phyloP scores from a whole-genome alignment of 2,797 vertebrate species.

The Sebastes vulpes region DNA sequence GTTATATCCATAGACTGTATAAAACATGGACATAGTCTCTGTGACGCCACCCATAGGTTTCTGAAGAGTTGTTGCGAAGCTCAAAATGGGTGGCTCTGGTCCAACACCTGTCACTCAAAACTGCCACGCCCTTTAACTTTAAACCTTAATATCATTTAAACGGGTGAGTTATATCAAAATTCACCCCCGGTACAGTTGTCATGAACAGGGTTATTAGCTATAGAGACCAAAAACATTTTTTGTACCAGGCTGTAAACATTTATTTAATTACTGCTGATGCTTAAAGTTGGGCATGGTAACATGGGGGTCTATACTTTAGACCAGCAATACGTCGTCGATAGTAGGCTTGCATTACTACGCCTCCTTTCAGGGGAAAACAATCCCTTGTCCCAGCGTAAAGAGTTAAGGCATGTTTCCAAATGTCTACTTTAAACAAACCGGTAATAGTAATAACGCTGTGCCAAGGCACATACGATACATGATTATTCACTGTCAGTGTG shows the following conservation, averaged over 20 bases:
- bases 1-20: too few species aligned
- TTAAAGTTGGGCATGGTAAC: background rate
- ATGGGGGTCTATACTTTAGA: background rate
- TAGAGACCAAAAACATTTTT: background rate
- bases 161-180: background rate
- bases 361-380: too few species aligned
- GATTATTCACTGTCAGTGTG: too few species aligned
- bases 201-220: background rate
- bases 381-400: background rate
- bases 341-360: too few species aligned
- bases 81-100: too few species aligned
- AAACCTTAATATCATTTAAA: background rate
- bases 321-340: accelerated
- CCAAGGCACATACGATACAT: accelerated
- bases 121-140: background rate
- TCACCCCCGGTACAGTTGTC: background rate
- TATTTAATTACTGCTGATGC: background rate
- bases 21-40: too few species aligned
- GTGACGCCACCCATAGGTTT: too few species aligned
- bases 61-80: too few species aligned
- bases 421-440: background rate
- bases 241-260: background rate
- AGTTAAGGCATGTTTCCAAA: background rate
- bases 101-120: too few species aligned
- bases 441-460: too few species aligned